phyloP scores from a whole-genome alignment of 2,888 invertebrate genomes.

The Nomada fucata region DNA sequence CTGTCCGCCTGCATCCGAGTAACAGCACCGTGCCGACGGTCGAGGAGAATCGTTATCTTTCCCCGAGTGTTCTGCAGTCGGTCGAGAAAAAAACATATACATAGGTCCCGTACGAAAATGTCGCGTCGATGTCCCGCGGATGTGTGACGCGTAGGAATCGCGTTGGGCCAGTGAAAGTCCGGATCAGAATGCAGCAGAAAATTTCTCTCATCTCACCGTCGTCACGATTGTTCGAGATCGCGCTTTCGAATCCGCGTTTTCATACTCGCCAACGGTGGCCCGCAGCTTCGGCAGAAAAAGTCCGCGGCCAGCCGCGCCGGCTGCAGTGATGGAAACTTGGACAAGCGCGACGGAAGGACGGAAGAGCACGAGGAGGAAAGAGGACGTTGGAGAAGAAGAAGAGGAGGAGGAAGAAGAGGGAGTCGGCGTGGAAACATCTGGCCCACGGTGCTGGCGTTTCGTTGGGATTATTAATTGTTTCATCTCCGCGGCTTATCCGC shows the following conservation, averaged over 20 bases:
- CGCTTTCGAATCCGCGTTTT: constrained; percentile 29
- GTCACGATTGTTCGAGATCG: constrained; percentile 33
- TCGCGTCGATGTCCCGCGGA: background rate
- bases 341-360: constrained; percentile 44
- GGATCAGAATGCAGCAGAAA: constrained; percentile 26
- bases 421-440: constrained; percentile 66
- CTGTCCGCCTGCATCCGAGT: too few relatives aligned
- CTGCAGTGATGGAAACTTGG: constrained; percentile 48
- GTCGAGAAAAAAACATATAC: background rate
- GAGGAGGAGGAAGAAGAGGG: constrained; percentile 36
- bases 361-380: too few relatives aligned
- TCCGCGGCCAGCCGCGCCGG: background rate
- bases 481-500: constrained; percentile 81
- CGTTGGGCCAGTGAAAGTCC: constrained; percentile 56
- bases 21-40: too few relatives aligned
- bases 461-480: constrained; percentile 82
- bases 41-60: too few relatives aligned
- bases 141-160: constrained; percentile 25
- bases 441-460: constrained; percentile 71
- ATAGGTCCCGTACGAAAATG: constrained; percentile 19
- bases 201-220: constrained; percentile 46
- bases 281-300: constrained; percentile 17
- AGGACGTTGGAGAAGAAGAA: background rate
- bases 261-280: background rate
- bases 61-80: background rate